Evolutionary conservation across 2,888 invertebrate species (phyloP).

Genomic region (Scaptomyza parva): DNA sequence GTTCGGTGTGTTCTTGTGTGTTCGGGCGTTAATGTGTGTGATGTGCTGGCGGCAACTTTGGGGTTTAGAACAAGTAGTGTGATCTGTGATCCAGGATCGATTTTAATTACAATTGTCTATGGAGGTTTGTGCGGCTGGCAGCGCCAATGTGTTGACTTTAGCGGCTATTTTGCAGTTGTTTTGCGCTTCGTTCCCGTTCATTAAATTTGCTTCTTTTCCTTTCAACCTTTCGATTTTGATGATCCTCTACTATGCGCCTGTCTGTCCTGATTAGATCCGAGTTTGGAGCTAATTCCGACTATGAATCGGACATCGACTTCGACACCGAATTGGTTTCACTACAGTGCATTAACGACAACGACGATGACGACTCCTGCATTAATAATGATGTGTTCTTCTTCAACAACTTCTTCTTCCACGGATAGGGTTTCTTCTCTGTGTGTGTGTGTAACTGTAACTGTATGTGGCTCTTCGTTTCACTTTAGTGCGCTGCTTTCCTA

Average conservation of each 20-base stretch:
- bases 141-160: conserved; percentile 59
- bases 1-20: background rate
- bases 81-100: conserved; percentile 9
- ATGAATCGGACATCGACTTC: conserved; percentile 31
- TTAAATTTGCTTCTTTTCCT: conserved; percentile 79
- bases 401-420: background rate
- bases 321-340: conserved; percentile 27
- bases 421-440: background rate
- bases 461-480: too few species aligned
- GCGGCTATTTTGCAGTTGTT: conserved; percentile 62
- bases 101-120: conserved; percentile 55
- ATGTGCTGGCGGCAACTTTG: conserved; percentile 8
- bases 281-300: conserved; percentile 21
- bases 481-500: conserved; percentile 16
- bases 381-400: conserved; percentile 10
- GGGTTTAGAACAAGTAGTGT: background rate
- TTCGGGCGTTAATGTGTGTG: background rate
- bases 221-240: conserved; percentile 24
- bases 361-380: conserved; percentile 36
- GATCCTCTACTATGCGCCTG: conserved; percentile 15
- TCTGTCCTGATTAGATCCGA: conserved; percentile 10
- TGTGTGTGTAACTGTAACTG: background rate
- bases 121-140: conserved; percentile 50
- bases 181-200: conserved; percentile 79
- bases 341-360: conserved; percentile 28